Percentiles rank a stretch among this genome's conserved stretches.
These are phyloP conservation scores for Chrysolina americana DNA, from an alignment of 2,888 invertebrate genomes.

Conservation along the genomic window DNA sequence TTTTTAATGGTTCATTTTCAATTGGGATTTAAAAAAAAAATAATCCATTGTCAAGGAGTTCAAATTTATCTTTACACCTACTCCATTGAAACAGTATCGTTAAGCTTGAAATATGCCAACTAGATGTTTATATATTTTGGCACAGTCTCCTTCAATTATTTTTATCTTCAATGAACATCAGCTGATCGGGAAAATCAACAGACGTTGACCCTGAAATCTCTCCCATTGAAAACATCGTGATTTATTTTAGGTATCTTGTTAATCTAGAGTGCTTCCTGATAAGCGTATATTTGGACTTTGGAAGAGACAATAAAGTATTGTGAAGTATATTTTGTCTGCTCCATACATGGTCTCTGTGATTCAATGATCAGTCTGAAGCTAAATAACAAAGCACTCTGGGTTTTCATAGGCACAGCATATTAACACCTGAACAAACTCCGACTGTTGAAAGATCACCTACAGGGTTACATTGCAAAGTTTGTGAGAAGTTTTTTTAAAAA, in stretches of 20 bases:
- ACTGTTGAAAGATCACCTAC: too few species aligned
- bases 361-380: too few species aligned
- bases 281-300: background rate
- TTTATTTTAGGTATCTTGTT: background rate
- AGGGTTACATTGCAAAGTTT: too few species aligned
- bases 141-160: conserved; percentile 5
- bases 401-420: too few species aligned
- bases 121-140: conserved; percentile 6
- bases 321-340: too few species aligned
- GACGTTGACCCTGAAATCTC: background rate
- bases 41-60: conserved; percentile 46
- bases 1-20: too few species aligned
- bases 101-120: background rate
- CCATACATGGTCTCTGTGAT: too few species aligned
- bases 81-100: background rate
- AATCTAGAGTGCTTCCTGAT: background rate
- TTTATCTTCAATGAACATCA: conserved; percentile 13
- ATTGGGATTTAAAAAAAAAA: too few species aligned
- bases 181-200: conserved; percentile 7
- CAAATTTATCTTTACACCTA: conserved; percentile 21
- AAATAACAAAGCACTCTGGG: too few species aligned
- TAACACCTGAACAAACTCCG: too few species aligned
- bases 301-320: too few species aligned
- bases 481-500: too few species aligned
- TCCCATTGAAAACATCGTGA: background rate